Percentiles rank a stretch among this genome's conserved stretches.
Evolutionary conservation across 2,113 vertebrate species (phyloP).

Genomic region (Piprites chloris): DNA sequence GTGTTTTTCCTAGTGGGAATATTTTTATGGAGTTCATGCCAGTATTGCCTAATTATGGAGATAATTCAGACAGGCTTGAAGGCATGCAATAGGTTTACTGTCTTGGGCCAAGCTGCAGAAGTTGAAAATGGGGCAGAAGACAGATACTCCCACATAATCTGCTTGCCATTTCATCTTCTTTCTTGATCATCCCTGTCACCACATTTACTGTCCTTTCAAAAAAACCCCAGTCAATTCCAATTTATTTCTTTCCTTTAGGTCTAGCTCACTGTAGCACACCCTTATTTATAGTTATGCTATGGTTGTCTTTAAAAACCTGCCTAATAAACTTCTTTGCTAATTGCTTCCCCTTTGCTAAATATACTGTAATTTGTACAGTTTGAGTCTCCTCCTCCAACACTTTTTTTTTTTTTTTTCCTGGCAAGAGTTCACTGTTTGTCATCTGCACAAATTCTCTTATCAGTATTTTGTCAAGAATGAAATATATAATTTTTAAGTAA

Average conservation of each 20-base stretch:
- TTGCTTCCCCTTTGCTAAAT: not conserved
- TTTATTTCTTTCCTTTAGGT: not conserved
- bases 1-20: not conserved
- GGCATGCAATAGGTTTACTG: not conserved
- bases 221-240: accelerated
- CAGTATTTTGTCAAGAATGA: not conserved
- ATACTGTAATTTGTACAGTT: not conserved
- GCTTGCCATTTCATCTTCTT: not conserved
- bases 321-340: not conserved
- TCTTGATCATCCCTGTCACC: not conserved
- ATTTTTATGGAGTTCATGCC: not conserved
- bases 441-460: not conserved
- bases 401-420: no score
- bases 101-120: not conserved
- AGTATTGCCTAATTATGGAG: not conserved
- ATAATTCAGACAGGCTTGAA: not conserved
- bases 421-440: not conserved
- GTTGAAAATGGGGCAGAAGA: not conserved
- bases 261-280: not conserved
- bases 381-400: not conserved
- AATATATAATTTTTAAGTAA: not conserved
- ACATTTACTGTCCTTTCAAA: not conserved
- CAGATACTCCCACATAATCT: not conserved
- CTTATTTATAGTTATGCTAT: not conserved
- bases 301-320: not conserved